Conservation (phyloP, 2,888 invertebrate genomes). For the Desoria tigrina region DNA sequence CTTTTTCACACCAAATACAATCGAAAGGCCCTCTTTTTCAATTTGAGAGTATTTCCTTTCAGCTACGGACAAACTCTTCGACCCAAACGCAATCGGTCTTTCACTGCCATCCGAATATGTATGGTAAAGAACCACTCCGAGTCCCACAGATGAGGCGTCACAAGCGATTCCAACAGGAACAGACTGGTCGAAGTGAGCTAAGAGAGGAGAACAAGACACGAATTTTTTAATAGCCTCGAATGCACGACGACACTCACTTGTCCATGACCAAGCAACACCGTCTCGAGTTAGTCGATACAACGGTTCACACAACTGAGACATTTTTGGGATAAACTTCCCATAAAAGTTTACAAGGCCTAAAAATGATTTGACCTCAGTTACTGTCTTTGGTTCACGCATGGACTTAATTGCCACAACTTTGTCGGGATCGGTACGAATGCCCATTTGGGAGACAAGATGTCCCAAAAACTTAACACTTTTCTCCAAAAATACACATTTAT, state of each 20-base stretch:
- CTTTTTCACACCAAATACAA: too few relatives aligned
- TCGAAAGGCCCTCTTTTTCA: constrained; percentile 56
- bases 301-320: constrained; percentile 53
- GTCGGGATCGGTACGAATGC: constrained; percentile 54
- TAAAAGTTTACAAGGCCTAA: constrained; percentile 57
- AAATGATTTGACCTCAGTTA: too few relatives aligned
- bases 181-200: constrained; percentile 54
- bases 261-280: too few relatives aligned
- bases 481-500: constrained; percentile 55
- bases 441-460: constrained; percentile 54
- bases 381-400: constrained; percentile 50
- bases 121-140: constrained; percentile 54
- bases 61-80: constrained; percentile 56
- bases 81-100: constrained; percentile 56
- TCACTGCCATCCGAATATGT: not conserved
- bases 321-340: constrained; percentile 55
- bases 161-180: constrained; percentile 55
- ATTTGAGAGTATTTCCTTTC: constrained; percentile 56
- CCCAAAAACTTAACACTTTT: constrained; percentile 54
- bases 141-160: constrained; percentile 53
- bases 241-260: too few relatives aligned
- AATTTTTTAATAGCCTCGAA: constrained; percentile 32
- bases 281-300: too few relatives aligned
- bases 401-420: constrained; percentile 55
- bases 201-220: too few relatives aligned